Evolutionary conservation across 2,797 vertebrate species (phyloP).

Genomic region (Picus viridis): DNA sequence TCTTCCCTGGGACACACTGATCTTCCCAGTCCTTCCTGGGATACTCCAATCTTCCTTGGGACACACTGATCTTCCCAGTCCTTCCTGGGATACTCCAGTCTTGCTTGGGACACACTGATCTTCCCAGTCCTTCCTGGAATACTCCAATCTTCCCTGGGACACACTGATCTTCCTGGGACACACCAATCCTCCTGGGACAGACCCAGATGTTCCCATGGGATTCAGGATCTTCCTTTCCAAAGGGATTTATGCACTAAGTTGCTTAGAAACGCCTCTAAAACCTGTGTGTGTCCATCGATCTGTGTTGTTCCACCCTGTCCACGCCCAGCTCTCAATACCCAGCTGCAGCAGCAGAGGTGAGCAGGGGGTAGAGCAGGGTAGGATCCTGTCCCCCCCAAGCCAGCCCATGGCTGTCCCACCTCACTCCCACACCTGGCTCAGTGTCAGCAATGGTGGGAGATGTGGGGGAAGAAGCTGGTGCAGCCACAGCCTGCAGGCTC

Average conservation of each 20-base stretch:
- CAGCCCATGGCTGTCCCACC: not conserved
- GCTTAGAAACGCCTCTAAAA: not conserved
- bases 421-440: not conserved
- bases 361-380: not conserved
- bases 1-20: too few relatives aligned
- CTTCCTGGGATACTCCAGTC: too few relatives aligned
- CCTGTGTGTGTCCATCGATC: not conserved
- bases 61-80: too few relatives aligned
- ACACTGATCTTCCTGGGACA: too few relatives aligned
- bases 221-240: not conserved
- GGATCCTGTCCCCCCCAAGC: not conserved
- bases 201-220: accelerated
- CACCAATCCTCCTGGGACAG: accelerated
- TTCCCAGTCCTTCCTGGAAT: too few relatives aligned
- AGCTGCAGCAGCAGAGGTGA: not conserved
- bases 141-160: too few relatives aligned
- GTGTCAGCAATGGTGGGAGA: not conserved
- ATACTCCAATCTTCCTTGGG: too few relatives aligned
- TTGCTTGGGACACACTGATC: too few relatives aligned
- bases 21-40: too few relatives aligned
- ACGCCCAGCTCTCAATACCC: not conserved
- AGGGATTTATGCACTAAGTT: not conserved
- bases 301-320: accelerated
- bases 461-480: accelerated
- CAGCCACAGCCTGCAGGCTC: not conserved